These are phyloP conservation scores for Liodrosophila aerea DNA, from an alignment of 2,888 invertebrate genomes.

Conservation along the genomic window DNA sequence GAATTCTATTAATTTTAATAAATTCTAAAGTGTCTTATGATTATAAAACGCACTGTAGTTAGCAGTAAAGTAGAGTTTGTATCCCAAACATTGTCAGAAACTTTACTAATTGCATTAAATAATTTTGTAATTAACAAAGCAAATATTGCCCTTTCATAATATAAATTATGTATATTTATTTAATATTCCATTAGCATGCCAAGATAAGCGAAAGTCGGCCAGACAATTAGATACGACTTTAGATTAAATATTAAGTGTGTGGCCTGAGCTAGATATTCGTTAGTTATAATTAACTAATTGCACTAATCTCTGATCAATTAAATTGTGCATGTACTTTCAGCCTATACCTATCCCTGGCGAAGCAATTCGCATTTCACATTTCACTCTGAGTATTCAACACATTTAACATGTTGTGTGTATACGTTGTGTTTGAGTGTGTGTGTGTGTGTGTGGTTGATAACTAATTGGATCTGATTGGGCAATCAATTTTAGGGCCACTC, in stretches of 20 bases:
- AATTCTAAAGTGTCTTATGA: too few species aligned
- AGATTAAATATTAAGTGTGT: too few species aligned
- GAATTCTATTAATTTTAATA: too few species aligned
- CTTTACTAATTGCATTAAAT: not conserved
- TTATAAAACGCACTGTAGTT: too few species aligned
- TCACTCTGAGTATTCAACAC: constrained; percentile 7
- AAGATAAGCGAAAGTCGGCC: not conserved
- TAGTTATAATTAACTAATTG: constrained; percentile 72
- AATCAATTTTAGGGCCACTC: constrained; percentile 61
- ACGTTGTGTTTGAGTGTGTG: constrained; percentile 13
- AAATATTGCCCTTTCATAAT: too few species aligned
- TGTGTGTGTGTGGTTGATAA: constrained; percentile 26
- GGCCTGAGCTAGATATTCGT: constrained; percentile 36
- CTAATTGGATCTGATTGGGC: constrained; percentile 41
- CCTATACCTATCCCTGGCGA: constrained; percentile 5
- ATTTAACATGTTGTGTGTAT: constrained; percentile 1
- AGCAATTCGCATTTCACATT: constrained; percentile 36
- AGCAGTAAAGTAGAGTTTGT: too few species aligned
- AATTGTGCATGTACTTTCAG: constrained; percentile 40
- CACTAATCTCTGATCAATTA: constrained; percentile 52
- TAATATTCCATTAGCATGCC: too few species aligned
- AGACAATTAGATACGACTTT: constrained; percentile 6
- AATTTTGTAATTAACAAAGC: too few species aligned
- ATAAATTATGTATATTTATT: not conserved
- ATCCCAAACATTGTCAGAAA: constrained; percentile 12